These are phyloP conservation scores for Anguilla marmorata DNA, from an alignment of 2,797 vertebrate genomes.

Conservation along the genomic window DNA sequence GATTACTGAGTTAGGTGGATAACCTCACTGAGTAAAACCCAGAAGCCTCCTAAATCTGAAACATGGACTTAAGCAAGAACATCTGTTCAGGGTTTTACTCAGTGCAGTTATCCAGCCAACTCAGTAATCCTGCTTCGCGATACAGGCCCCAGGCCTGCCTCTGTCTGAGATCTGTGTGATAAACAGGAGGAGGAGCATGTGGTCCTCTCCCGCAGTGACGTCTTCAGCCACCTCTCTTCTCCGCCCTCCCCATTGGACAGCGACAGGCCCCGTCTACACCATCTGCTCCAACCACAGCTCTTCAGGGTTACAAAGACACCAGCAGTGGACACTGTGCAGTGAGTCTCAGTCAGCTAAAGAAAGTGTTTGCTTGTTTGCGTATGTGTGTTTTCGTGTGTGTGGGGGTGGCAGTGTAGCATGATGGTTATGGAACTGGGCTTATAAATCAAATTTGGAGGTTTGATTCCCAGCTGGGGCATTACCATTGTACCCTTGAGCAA, in stretches of 20 bases:
- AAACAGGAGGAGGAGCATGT: slow-evolving; percentile 44
- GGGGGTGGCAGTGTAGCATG: neutral
- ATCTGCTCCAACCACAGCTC: slow-evolving; percentile 45
- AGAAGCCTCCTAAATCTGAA: neutral
- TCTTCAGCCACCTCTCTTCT: slow-evolving; percentile 47
- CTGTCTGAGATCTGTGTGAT: neutral
- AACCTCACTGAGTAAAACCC: neutral
- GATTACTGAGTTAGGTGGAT: neutral
- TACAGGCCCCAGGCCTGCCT: neutral
- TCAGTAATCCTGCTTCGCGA: neutral
- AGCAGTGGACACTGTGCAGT: slow-evolving; percentile 40
- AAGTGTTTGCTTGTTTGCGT: slow-evolving; percentile 15
- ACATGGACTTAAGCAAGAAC: slow-evolving; percentile 1
- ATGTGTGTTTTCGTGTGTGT: neutral
- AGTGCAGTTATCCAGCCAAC: too few species aligned
- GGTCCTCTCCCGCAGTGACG: slow-evolving; percentile 40
- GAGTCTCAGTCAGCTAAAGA: slow-evolving; percentile 13
- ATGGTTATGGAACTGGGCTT: neutral
- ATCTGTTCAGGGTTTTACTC: neutral
- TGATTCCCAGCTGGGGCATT: neutral
- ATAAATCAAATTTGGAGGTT: neutral
- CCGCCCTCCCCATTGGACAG: slow-evolving; percentile 39
- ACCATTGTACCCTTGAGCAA: neutral
- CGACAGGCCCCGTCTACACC: slow-evolving; percentile 37
- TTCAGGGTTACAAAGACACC: slow-evolving; percentile 47